Base-by-base conservation (phyloP, 2,113 vertebrate genomes). In the Rostratula benghalensis region DNA sequence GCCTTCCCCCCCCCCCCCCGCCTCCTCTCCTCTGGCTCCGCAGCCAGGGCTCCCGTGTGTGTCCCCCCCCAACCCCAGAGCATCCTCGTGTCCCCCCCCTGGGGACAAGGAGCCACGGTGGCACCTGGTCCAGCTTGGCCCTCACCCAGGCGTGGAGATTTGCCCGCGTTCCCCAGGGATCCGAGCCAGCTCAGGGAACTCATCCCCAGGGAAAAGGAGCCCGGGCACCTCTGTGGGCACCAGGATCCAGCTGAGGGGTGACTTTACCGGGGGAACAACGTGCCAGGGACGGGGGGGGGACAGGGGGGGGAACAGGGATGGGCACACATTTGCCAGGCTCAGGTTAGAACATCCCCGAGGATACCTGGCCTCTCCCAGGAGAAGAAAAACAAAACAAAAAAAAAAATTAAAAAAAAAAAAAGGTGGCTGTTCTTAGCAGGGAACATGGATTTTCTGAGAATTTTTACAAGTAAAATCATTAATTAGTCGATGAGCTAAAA, bases 101-200 rank as follows among this genome's bases (percentile, higher is more conserved):
- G 7, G 23, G 4, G 8, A 16, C 35, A 21, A 46, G 71, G 48
- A 54, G 54, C 79, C 7, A 35, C 67, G 11, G 2, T 2, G 41
- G 43, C 84, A 90, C 83, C 89, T 87, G 91, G 91, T 23, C 82
- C 91, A 57, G 35, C 89, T 81, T 94, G 95, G 93, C 92, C 83
- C 20, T 2, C 7, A 7, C 89, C 92, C 78, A 90, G 81, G 20
- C 39, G 4, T 18, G 71, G 86, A 82, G 43, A 50, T 17, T 59
- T 6, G 80, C 48, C 25, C 6, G 53, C 27, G 1, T 39, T 4
- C 18, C 76, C 80, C 9, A 3, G 1, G 12, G 87, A 10, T 10
- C 50, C 0, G 64, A 0, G 64, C 63, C 25, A 7, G 51, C 39
- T 46, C 63, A 6, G 3, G 63, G 59, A 21, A 11, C 39, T 31